Base-by-base conservation (phyloP, 2,797 vertebrate genomes). In the Microctenopoma steveboyesi region DNA sequence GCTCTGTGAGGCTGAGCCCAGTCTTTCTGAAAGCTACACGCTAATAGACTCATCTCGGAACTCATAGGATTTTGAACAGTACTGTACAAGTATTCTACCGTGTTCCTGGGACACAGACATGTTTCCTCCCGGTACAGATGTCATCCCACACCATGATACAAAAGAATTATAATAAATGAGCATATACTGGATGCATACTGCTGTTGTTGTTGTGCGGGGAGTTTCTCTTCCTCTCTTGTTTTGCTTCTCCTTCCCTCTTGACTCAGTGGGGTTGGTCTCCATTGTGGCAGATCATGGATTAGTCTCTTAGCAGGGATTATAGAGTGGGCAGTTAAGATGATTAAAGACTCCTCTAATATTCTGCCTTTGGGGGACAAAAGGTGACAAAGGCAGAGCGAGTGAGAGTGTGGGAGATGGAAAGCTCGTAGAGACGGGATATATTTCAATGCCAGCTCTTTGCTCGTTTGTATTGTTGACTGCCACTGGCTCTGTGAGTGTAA, bases 251-350 rank as follows among this genome's bases (percentile, higher is more conserved):
- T 48, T 76, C 11, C 50, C 28, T 16, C 13, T 61, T 42, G 67
- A 67, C 68, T 81, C 62, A 3, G 37, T 74, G 76, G 61, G 66
- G 57, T 52, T 64, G 80, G 80, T 78, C 74, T 72, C 74, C 66
- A 55, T 68, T 74, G 79, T 88, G 78, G 67, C 74, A 81, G 83
- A 87, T 89, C 83, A 87, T 74, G 88, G 86, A 90, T 87, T 88
- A 78, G 72, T 81, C 79, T 88, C 77, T 75, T 77, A 86, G 85
- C 82, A 70, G 68, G 84, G 84, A 92, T 93, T 92, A 93, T 83
- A 54, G 82, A 87, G 83, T 84, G 80, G 87, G 84, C 84, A 86
- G 90, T 89, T 86, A 91, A 88, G 84, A 91, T 90, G 81, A 90
- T 89, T 91, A 89, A 91, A 90, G 81, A 82, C 83, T 86, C 76